Conservation (phyloP, 2,797 vertebrate genomes). For the Sebastes nivosus region DNA sequence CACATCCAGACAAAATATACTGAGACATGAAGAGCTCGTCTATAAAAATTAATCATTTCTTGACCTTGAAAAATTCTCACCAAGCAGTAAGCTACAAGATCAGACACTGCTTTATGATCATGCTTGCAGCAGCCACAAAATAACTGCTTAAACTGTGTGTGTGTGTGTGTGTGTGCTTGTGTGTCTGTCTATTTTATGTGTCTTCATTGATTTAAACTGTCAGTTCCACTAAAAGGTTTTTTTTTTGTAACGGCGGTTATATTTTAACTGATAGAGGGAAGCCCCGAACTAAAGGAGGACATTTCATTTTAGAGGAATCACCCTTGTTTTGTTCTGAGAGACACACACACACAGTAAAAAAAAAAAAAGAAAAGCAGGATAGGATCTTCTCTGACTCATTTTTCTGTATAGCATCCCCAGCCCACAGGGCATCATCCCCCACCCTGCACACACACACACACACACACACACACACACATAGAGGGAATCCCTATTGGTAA, state of each 20-base stretch:
- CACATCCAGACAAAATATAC: neutral
- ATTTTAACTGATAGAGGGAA: slow-evolving; percentile 11
- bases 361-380: neutral
- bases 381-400: slow-evolving; percentile 63
- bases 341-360: neutral
- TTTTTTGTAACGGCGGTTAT: neutral
- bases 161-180: neutral
- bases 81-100: neutral
- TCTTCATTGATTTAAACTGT: neutral
- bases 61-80: neutral
- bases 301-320: slow-evolving; percentile 24
- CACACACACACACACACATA: slow-evolving; percentile 3
- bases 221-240: neutral
- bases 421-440: slow-evolving; percentile 35
- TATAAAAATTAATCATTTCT: neutral
- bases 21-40: neutral
- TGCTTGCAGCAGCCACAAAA: neutral
- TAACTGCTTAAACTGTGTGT: neutral
- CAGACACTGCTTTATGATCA: neutral
- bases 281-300: neutral
- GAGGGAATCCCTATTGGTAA: slow-evolving; percentile 67
- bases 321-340: slow-evolving; percentile 7
- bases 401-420: slow-evolving; percentile 43
- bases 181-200: neutral
- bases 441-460: neutral